Evolutionary conservation across 2,797 vertebrate genomes (phyloP), one percentile per base, ranked within the genome.

Genomic region (Pachyuromys duprasi): DNA sequence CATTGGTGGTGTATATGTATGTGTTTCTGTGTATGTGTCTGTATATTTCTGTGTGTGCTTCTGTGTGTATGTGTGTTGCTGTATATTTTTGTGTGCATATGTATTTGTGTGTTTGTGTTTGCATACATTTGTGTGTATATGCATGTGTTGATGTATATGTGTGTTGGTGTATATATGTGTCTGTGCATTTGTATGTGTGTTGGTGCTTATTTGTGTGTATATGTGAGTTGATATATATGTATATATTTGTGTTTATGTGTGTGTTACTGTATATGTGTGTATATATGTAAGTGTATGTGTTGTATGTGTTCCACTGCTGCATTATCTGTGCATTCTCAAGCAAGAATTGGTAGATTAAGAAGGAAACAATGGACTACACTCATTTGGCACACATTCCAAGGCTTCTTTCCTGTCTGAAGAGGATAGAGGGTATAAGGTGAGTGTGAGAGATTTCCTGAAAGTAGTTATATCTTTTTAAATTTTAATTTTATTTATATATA

Each of bases 301-400:
- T 24, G 3, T 87, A 76, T 75, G 93, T 86, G 42, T 92, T 78
- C 89, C 31, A 92, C 72, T 79, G 60, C 26, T 74, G 33, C n/a
- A 24, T 91, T 97, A 95, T 94, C 55, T 86, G 49, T 69, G 62
- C n/a, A 63, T 91, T 86, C 70, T 96, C 80, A 93, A 26, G n/a
- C 49, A 63, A 81, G 39, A 87, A 90, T 74, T 72, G 49, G 42
- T 14, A 92, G n/a, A 69, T 39, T 49, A 45, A 17, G 86, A 86
- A 91, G 65, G 80, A 94, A 96, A 87, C 7, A 36, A 20, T 49
- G 62, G 31, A 53, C 69, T 69, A 31, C 53, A 57, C 67, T 87
- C 82, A 94, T 57, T 49, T 76, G 15, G 55, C 89, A 14, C 26
- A 72, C 39, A 45, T 94, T 89, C 53, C 60, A 95, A 81, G 75